phyloP scores from a whole-genome alignment of 2,113 vertebrate genomes.

The Myotis lucifugus region DNA sequence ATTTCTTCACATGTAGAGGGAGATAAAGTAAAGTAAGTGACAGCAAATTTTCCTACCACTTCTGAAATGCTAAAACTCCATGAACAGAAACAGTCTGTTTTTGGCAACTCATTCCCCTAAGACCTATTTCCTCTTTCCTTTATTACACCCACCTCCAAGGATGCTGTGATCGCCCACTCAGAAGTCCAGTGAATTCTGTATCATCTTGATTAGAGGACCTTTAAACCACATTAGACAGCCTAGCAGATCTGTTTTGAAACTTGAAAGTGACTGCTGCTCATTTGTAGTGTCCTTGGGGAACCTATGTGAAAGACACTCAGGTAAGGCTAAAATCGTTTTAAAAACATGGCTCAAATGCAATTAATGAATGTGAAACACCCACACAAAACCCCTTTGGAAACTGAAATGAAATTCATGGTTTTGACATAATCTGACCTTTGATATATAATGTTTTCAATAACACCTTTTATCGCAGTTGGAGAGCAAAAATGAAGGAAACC shows the following conservation, averaged over 20 bases:
- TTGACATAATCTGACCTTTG: conserved; percentile 55
- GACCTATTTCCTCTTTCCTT: neutral
- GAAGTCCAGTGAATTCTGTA: conserved; percentile 55
- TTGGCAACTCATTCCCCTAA: neutral
- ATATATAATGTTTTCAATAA: conserved; percentile 35
- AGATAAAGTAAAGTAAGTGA: conserved; percentile 28
- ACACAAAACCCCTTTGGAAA: conserved; percentile 27
- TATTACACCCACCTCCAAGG: conserved; percentile 2
- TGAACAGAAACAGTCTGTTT: neutral
- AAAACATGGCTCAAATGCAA: conserved; percentile 42
- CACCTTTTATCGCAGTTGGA: conserved; percentile 44
- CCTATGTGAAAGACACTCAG: conserved; percentile 46
- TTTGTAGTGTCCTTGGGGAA: conserved; percentile 63
- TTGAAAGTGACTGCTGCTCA: conserved; percentile 57
- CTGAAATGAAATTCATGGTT: conserved; percentile 49
- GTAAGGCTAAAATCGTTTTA: conserved; percentile 29
- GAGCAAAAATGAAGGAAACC: conserved; percentile 19
- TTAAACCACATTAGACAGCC: conserved; percentile 59
- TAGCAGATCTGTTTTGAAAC: conserved; percentile 56
- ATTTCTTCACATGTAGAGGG: neutral
- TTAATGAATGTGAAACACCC: conserved; percentile 52
- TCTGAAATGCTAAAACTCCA: neutral
- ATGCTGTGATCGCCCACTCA: neutral
- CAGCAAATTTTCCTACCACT: conserved; percentile 42
- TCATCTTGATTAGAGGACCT: conserved; percentile 45